A percentile compares a stretch with the other conserved stretches of the same genome.
These are phyloP conservation scores for Dynastes grantii DNA, from an alignment of 2,888 invertebrate species.

Conservation along the genomic window DNA sequence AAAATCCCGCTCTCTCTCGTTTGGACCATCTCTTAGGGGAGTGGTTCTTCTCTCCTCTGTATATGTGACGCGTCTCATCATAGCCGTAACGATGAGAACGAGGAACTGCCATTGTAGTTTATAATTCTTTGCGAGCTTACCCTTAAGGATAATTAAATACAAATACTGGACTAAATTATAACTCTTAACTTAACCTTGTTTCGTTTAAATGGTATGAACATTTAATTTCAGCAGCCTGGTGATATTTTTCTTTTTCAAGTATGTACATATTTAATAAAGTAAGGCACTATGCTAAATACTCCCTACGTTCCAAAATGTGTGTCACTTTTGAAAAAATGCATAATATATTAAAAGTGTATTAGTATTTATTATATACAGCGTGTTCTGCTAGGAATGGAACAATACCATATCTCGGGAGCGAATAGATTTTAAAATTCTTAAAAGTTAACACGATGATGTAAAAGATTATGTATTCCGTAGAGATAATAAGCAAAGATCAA, in stretches of 20 bases:
- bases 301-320: too few species aligned
- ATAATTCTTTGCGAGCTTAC: slow-evolving; percentile 6
- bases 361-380: too few species aligned
- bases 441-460: too few species aligned
- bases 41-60: slow-evolving; percentile 45
- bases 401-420: too few species aligned
- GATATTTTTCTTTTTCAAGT: not conserved
- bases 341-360: too few species aligned
- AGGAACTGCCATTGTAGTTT: not conserved
- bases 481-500: too few species aligned
- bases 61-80: not conserved
- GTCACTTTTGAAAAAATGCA: too few species aligned
- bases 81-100: slow-evolving; percentile 4
- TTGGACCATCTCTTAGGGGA: slow-evolving; percentile 56
- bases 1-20: slow-evolving; percentile 55
- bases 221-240: not conserved
- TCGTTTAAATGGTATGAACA: not conserved
- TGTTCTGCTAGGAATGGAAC: too few species aligned
- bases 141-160: not conserved
- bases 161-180: not conserved
- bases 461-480: too few species aligned
- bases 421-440: too few species aligned
- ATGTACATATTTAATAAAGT: too few species aligned
- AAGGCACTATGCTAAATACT: too few species aligned
- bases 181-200: not conserved